Percentiles rank a stretch among this genome's conserved stretches.
phyloP scores from a whole-genome alignment of 2,113 vertebrate genomes.

The Chloropsis hardwickii region DNA sequence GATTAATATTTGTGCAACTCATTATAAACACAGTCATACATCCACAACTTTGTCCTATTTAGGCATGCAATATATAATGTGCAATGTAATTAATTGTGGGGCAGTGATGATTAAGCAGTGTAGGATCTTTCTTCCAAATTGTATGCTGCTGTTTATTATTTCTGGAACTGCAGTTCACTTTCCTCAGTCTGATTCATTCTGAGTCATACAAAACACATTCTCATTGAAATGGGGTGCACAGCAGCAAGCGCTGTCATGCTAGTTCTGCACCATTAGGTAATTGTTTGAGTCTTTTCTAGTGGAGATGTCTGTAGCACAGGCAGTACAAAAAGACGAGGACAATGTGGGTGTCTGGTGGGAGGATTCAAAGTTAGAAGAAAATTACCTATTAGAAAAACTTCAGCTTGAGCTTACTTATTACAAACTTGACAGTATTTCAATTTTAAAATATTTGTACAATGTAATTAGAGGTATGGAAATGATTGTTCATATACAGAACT shows the following conservation, averaged over 20 bases:
- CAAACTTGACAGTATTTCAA: background rate
- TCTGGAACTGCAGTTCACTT: constrained; percentile 43
- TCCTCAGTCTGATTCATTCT: constrained; percentile 70
- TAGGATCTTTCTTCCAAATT: background rate
- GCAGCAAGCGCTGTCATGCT: constrained; percentile 57
- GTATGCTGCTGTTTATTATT: constrained; percentile 54
- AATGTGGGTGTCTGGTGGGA: constrained; percentile 50
- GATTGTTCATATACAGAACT: background rate
- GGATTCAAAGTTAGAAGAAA: constrained; percentile 36
- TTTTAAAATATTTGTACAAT: constrained; percentile 1
- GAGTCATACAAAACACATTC: constrained; percentile 68
- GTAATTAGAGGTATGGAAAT: background rate
- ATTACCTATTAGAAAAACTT: constrained; percentile 11
- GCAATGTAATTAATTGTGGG: background rate
- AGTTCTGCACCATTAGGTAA: constrained; percentile 76
- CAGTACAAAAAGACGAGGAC: constrained; percentile 41
- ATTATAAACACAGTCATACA: background rate
- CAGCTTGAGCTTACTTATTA: background rate
- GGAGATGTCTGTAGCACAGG: constrained; percentile 60
- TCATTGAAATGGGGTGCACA: constrained; percentile 54
- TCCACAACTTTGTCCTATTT: background rate
- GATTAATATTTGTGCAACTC: constrained; percentile 10
- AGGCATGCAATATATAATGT: background rate
- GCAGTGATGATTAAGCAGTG: background rate
- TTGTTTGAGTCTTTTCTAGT: constrained; percentile 68